Conservation (phyloP, 2,797 vertebrate species). For the Danionella dracula region DNA sequence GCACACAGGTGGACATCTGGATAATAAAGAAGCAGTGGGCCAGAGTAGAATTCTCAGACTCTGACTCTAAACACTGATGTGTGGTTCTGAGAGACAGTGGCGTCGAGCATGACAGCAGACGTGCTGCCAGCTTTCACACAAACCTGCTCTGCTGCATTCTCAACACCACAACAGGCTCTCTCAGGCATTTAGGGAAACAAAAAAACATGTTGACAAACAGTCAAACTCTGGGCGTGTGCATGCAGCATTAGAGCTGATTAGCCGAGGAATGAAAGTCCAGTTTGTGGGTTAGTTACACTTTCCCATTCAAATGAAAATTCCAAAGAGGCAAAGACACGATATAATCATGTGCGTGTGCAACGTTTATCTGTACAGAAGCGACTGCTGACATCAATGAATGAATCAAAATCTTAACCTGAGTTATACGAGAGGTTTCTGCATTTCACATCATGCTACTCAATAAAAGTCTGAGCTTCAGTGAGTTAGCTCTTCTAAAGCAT, state of each 20-base stretch:
- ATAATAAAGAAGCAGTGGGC: too few species aligned
- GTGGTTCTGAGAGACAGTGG: neutral
- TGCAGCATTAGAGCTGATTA: neutral
- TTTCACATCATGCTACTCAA: too few species aligned
- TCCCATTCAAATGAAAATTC: neutral
- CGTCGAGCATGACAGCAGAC: neutral
- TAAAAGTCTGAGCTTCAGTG: too few species aligned
- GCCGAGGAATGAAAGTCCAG: neutral
- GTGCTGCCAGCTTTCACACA: neutral
- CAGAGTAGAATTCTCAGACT: neutral
- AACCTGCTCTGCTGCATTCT: slow-evolving; percentile 16
- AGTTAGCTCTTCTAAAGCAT: neutral
- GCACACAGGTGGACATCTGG: too few species aligned
- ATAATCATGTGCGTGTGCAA: neutral
- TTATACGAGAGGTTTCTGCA: too few species aligned
- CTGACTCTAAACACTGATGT: neutral
- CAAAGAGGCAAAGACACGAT: neutral
- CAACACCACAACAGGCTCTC: neutral
- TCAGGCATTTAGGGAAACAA: neutral
- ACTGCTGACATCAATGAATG: too few species aligned
- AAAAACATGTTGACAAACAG: neutral
- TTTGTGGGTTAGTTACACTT: neutral
- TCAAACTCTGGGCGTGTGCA: neutral
- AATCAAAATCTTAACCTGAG: too few species aligned
- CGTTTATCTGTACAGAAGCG: neutral